Base-by-base conservation (phyloP, 2,888 invertebrate species). In the Brachyopa scutellaris region DNA sequence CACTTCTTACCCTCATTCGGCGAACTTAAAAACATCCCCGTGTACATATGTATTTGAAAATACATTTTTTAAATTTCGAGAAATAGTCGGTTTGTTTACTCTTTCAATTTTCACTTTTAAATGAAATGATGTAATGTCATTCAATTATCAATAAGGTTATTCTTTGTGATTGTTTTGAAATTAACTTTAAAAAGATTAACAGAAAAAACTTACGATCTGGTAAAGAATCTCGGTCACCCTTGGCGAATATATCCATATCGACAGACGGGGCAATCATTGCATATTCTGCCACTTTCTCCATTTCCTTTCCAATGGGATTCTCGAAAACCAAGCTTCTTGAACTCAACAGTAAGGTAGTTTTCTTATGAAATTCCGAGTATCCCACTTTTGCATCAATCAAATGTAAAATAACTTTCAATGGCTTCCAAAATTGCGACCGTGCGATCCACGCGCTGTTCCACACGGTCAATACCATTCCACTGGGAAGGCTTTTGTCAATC, bases 381-480 rank as follows among this genome's bases (percentile, higher is more conserved):
- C 91, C 91, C 21, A 95, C 91, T 17, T 92, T 92, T 15, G 93
- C 92, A 87, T 96, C 95, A 1, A 95, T 92, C 72, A 96, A 90
- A 89, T 95, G 95, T 9, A 96, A 88, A 49, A 95, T 92, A 64
- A 95, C 95, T 57, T 92, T 92, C 59, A 93, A 89, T 0, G 95
- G 92, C 70, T 92, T 92, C 96, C 96, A 96, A 53, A 91, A 62
- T 1, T 86, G 40, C 31, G 90, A 93, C 91, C 93, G 92, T 85
- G 92, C 91, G 62, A 95, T 94, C 87, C 94, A 93, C 82, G 95
- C 95, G 1, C 92, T 90, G 82, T 95, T 94, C 93, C 95, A 96
- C 47, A 93, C 84, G 1, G 87, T 90, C 51, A 95, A 91, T 33
- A 93, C 89, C 64, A 93, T 90, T n/a, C 93, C 93, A 15, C 92